Evolutionary conservation across 2,888 invertebrate genomes (phyloP), one percentile per base, ranked within the genome.

Genomic region (Pardosa pseudoannulata): DNA sequence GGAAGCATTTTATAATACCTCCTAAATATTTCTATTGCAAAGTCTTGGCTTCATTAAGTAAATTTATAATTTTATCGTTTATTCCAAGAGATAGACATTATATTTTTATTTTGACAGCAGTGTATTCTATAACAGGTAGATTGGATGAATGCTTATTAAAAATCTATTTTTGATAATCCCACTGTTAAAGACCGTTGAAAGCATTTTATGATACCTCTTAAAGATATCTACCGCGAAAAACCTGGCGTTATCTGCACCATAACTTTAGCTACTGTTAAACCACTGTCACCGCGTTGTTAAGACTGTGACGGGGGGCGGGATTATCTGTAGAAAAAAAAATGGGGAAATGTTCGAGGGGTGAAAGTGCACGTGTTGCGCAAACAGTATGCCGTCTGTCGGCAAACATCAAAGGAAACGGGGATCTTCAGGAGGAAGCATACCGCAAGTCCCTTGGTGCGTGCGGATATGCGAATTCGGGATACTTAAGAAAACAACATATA

Each of bases 341-440:
- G 31, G 74, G 39, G 62, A 50, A 13, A 64, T 13, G n/a, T 31
- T 65, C 13, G 68, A 74, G 71, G 56, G 39, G 31, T 50, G 72
- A 23, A 64, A 50, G 23, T 82, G 75, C 82, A 82, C 75, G 82
- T 76, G 82, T 82, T 74, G 81, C 75, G n/a, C 64, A 50, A 80
- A 28, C 32, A 41, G 41, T 65, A 79, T 64, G 41, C 73, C 73
- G 28, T 50, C 36, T 74, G 73, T 75, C 75, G 81, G 81, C 31
- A 56, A 74, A 81, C 74, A 81, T 81, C 68, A 81, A 81, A 74
- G 81, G 31, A 67, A 56, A 56, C 19, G 5, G 23, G 2, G 56
- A 19, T 56, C 23, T 19, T 56, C 56, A 16, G 23, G 23, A 23
- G 16, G 16, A 23, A 23, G 23, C 56, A 56, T 74, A 74, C 68